phyloP scores from a whole-genome alignment of 2,888 invertebrate genomes.

The Meteorus colon region DNA sequence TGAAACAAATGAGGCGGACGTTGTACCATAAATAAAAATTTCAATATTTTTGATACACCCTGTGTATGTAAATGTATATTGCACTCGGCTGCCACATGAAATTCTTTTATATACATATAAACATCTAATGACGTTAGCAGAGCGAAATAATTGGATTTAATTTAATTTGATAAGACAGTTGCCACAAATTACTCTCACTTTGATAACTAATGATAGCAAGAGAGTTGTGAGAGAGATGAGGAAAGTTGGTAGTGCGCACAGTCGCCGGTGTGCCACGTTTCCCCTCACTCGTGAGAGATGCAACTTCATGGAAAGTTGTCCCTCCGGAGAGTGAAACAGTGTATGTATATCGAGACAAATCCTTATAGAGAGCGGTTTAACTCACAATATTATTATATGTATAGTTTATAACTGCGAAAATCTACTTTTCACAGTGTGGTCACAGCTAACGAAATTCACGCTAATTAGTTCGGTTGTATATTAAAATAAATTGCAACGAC shows the following conservation, averaged over 20 bases:
- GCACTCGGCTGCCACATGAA: not conserved
- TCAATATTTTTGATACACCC: no score
- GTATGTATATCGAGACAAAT: constrained; percentile 14
- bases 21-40: no score
- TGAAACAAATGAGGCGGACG: no score
- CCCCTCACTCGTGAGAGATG: constrained; percentile 25
- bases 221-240: constrained; percentile 34
- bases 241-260: constrained; percentile 28
- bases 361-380: constrained; percentile 22
- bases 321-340: constrained; percentile 18
- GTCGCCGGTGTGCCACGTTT: constrained; percentile 1
- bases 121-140: not conserved
- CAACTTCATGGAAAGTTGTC: constrained; percentile 35
- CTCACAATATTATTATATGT: constrained; percentile 5
- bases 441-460: not conserved
- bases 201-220: constrained; percentile 41
- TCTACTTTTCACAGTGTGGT: constrained; percentile 1
- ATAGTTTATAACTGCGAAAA: not conserved
- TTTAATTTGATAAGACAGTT: constrained; percentile 35
- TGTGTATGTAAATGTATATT: not conserved
- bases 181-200: constrained; percentile 35
- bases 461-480: not conserved
- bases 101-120: constrained; percentile 15
- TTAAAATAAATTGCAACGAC: not conserved
- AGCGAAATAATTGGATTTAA: constrained; percentile 31